Base-by-base conservation (phyloP, 30 jellyfish, hydroid and myxozoan species). In the Chironex yamaguchii region DNA sequence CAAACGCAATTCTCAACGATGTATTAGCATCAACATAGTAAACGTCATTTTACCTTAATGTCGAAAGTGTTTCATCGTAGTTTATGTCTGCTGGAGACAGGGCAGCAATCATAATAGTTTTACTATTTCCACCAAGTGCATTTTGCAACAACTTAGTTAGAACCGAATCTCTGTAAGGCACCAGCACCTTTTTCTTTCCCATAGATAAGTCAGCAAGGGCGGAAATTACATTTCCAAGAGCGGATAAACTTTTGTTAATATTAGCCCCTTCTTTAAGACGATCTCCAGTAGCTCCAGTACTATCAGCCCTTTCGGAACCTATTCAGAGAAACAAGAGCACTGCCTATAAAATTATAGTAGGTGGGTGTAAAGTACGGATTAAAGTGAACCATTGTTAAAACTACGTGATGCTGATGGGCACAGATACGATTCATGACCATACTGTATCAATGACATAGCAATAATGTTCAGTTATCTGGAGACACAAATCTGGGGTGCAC, bases 261-360 rank as follows among this genome's bases (percentile, higher is more conserved):
- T 93, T 93, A 23, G 98, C 98, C 11, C 98, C 98, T 88, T 93
- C 98, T 29, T 93, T 93, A 24, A 93, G 88, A 67, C 98, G 98
- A 88, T 93, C 98, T 3, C 98, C 98, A n/a, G 98, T 93, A n/a
- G 98, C 98, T 2, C 98, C 98, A 4, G 98, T 93, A 36, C 97
- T 88, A 64, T 84, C 98, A 50, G 98, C 98, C 1, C 98, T 91
- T 67, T 93, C 98, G 49, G 98, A 93, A 12, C 98, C 98, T 93
- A 29, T 6, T 26, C n/a, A n/a, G n/a, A n/a, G n/a, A n/a, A n/a
- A n/a, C n/a, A n/a, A n/a, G n/a, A n/a, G 27, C 21, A 58, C 14
- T n/a, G n/a, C n/a, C n/a, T n/a, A n/a, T n/a, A n/a, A n/a, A n/a
- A n/a, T n/a, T n/a, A n/a, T n/a, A n/a, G n/a, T n/a, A n/a, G n/a